Conservation (phyloP, 2,113 vertebrate genomes). For the Gobius niger region DNA sequence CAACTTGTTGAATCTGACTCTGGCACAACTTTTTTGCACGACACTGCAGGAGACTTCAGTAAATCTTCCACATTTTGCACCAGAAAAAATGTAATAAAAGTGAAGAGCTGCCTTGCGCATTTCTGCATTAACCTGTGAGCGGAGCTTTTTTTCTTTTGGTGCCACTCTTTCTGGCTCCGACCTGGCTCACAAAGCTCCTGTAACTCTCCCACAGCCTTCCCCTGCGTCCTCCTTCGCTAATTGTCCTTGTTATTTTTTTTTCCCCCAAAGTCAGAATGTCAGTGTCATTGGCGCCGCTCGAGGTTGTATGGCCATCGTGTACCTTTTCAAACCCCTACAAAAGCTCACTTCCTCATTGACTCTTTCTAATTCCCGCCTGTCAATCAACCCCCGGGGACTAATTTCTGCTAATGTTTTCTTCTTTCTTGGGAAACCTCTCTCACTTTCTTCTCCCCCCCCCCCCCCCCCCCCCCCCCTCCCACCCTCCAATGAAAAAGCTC, state of each 20-base stretch:
- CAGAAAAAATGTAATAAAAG: too few relatives aligned
- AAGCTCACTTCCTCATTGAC: constrained; percentile 76
- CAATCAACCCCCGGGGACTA: constrained; percentile 59
- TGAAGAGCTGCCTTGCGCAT: not conserved
- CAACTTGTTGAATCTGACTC: too few relatives aligned
- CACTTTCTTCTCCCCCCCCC: not conserved
- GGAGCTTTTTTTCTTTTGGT: too few relatives aligned
- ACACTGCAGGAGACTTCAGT: too few relatives aligned
- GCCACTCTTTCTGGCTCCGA: too few relatives aligned
- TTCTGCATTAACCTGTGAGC: too few relatives aligned
- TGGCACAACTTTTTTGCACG: too few relatives aligned
- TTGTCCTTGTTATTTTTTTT: constrained; percentile 9
- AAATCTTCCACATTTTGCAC: too few relatives aligned
- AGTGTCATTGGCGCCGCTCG: constrained; percentile 56
- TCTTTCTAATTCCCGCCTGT: constrained; percentile 72
- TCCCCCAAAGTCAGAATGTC: constrained; percentile 58
- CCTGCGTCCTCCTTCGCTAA: not conserved
- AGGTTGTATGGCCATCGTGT: constrained; percentile 59
- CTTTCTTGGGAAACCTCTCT: constrained; percentile 56
- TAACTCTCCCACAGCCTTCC: constrained; percentile 3
- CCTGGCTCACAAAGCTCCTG: not conserved
- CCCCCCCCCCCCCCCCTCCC: too few relatives aligned
- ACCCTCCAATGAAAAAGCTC: not conserved
- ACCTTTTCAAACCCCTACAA: constrained; percentile 63
- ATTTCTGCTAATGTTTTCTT: constrained; percentile 68